Percentiles rank a stretch among this genome's conserved stretches.
phyloP scores from a whole-genome alignment of 2,888 invertebrate species.

The Tenodera sinensis region DNA sequence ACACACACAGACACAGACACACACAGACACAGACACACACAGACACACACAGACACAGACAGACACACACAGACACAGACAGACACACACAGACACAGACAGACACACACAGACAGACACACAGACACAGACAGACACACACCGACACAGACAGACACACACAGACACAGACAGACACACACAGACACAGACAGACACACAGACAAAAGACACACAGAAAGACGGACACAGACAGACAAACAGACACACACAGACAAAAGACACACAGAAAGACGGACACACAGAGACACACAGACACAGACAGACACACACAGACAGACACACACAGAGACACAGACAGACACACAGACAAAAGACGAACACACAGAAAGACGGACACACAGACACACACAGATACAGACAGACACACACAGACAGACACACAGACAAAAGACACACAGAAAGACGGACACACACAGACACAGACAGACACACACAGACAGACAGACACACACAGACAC shows the following conservation, averaged over 20 bases:
- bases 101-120: background rate
- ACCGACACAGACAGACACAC: no score
- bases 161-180: background rate
- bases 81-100: constrained; percentile 15
- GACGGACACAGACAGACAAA: no score
- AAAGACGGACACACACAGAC: no score
- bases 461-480: background rate
- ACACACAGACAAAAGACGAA: no score
- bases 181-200: background rate
- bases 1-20: background rate
- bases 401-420: no score
- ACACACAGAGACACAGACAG: background rate
- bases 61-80: background rate
- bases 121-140: constrained; percentile 1
- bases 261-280: no score
- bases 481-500: background rate
- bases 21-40: background rate
- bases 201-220: no score
- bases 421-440: no score
- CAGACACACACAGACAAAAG: no score
- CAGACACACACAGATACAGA: no score
- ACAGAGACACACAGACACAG: background rate
- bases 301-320: background rate
- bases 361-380: no score
- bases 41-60: background rate